Conservation (phyloP, 2,888 invertebrate species). For the Apomyelois bistriatella region DNA sequence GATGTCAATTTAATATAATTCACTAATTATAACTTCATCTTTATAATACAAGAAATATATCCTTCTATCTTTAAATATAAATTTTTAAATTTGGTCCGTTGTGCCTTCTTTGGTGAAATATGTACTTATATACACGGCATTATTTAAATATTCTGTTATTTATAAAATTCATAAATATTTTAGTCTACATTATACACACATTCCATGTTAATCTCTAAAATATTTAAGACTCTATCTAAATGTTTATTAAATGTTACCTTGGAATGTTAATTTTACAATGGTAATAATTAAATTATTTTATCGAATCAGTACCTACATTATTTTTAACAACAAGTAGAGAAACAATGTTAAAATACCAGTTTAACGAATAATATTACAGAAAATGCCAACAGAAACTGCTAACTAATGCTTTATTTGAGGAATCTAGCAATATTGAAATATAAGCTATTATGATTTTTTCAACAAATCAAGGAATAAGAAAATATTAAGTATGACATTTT, state of each 20-base stretch:
- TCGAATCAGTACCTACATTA: too few species aligned
- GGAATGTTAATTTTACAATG: neutral
- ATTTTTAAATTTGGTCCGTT: slow-evolving; percentile 36
- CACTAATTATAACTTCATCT: neutral
- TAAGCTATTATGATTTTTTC: too few species aligned
- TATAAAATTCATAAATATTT: slow-evolving; percentile 17
- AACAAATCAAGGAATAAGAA: too few species aligned
- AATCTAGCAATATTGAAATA: too few species aligned
- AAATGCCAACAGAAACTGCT: too few species aligned
- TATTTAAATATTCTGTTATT: slow-evolving; percentile 19
- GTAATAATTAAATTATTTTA: too few species aligned
- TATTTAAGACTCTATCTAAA: slow-evolving; percentile 23
- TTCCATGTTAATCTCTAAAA: slow-evolving; percentile 33
- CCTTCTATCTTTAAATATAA: neutral
- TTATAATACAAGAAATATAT: neutral
- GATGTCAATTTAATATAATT: neutral
- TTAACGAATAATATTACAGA: too few species aligned
- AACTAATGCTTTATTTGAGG: too few species aligned
- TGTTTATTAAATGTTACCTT: slow-evolving; percentile 19
- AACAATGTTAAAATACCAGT: too few species aligned
- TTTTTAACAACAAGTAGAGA: too few species aligned
- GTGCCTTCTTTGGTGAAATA: slow-evolving; percentile 54
- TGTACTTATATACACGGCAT: slow-evolving; percentile 29
- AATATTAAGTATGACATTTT: too few species aligned
- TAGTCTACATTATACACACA: slow-evolving; percentile 26